Evolutionary conservation across 2,113 vertebrate species (phyloP).

Genomic region (Phyllopteryx taeniolatus): DNA sequence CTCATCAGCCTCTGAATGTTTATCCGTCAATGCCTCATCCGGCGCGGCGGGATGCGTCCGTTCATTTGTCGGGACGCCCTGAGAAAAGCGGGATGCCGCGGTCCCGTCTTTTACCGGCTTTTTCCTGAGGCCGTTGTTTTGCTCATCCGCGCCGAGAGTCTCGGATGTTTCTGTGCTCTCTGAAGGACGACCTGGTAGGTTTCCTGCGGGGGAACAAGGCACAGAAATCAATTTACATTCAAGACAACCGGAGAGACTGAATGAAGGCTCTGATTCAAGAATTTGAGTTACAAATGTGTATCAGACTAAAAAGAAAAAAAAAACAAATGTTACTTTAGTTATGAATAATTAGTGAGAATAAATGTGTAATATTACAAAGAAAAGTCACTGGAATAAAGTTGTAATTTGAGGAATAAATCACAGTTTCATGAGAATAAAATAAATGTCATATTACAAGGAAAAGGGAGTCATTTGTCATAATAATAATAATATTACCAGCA

Average conservation of each 20-base stretch:
- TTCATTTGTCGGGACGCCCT: slow-evolving; percentile 49
- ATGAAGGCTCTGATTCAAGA: not conserved
- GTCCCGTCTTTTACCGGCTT: slow-evolving; percentile 43
- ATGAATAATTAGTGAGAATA: no score
- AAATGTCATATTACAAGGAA: no score
- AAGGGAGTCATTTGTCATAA: no score
- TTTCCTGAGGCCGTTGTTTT: slow-evolving; percentile 82
- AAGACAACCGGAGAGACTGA: not conserved
- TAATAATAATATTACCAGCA: no score
- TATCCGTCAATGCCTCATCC: slow-evolving; percentile 25
- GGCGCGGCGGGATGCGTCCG: slow-evolving; percentile 50
- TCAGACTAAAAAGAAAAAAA: not conserved
- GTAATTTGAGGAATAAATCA: no score
- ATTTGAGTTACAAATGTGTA: not conserved
- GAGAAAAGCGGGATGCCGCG: slow-evolving; percentile 43
- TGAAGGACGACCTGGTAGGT: slow-evolving; percentile 54
- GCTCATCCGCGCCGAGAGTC: slow-evolving; percentile 68
- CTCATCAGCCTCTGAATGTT: slow-evolving; percentile 21
- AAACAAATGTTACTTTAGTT: not conserved
- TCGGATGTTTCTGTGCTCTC: slow-evolving; percentile 66
- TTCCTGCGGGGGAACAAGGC: slow-evolving; percentile 61
- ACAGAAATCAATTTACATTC: not conserved
- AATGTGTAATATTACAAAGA: no score
- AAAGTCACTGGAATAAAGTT: no score
- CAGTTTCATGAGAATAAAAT: no score